Percentiles rank a stretch among this genome's conserved stretches.
phyloP scores from a whole-genome alignment of 2,888 invertebrate species.

The Antitype chi region DNA sequence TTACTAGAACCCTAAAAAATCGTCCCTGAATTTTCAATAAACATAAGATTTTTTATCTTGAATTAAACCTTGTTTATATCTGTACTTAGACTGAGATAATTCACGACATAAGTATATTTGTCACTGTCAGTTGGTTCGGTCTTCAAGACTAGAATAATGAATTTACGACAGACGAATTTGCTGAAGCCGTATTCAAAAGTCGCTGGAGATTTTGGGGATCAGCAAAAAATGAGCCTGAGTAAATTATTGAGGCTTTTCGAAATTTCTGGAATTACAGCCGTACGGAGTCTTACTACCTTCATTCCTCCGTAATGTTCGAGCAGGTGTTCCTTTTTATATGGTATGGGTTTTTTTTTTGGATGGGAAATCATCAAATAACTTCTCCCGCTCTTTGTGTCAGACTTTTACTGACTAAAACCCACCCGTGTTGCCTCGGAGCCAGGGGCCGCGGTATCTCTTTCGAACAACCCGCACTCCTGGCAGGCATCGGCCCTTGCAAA shows the following conservation, averaged over 20 bases:
- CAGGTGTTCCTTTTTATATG: no score
- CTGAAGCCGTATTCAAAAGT: slow-evolving; percentile 51
- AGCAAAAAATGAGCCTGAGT: slow-evolving; percentile 26
- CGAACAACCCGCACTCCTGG: no score
- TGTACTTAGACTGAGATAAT: slow-evolving; percentile 16
- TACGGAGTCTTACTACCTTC: no score
- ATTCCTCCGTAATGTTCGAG: no score
- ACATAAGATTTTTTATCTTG: slow-evolving; percentile 42
- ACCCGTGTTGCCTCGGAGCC: no score
- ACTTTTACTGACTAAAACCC: no score
- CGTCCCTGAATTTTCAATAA: slow-evolving; percentile 48
- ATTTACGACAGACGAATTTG: slow-evolving; percentile 33
- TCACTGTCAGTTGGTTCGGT: slow-evolving; percentile 67
- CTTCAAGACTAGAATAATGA: slow-evolving; percentile 75
- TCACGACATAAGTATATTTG: slow-evolving; percentile 72
- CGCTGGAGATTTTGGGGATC: slow-evolving; percentile 11
- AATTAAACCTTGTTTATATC: slow-evolving; percentile 54
- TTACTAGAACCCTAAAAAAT: slow-evolving; percentile 24
- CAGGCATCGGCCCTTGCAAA: no score
- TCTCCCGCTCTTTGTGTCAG: no score
- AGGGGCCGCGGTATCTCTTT: no score
- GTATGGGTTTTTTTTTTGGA: no score
- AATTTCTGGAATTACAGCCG: neutral
- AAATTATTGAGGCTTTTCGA: slow-evolving; percentile 7
- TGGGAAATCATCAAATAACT: no score